Evolutionary conservation across 1,140 invertebrate species (phyloP).

Genomic region (Drosophila ogumai): DNA sequence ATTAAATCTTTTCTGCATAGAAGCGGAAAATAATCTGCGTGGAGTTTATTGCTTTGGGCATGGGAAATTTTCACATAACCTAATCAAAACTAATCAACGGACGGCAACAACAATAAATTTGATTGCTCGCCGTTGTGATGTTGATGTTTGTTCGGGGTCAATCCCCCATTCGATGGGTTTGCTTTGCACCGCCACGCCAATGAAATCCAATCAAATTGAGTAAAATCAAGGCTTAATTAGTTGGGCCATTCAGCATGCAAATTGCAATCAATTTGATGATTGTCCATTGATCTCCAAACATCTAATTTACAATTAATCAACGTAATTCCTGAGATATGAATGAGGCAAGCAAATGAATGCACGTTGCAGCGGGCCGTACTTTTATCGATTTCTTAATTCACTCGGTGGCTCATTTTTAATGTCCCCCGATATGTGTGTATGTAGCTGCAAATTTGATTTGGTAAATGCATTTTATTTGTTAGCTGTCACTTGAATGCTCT

Average conservation of each 20-base stretch:
- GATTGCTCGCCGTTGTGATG: constrained; percentile 20
- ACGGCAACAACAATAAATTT: constrained; percentile 26
- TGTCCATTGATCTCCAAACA: constrained; percentile 53
- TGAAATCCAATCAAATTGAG: constrained; percentile 47
- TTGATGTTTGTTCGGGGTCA: constrained; percentile 51
- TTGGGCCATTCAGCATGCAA: constrained; percentile 42
- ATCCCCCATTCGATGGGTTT: constrained; percentile 19
- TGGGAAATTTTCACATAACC: constrained; percentile 43
- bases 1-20: background rate
- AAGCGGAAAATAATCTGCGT: constrained; percentile 5
- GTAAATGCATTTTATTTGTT: constrained; percentile 78
- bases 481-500: constrained; percentile 51
- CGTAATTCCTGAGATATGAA: constrained; percentile 24
- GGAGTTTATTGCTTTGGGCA: constrained; percentile 5
- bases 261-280: constrained; percentile 49
- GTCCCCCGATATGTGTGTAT: background rate
- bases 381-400: constrained; percentile 61
- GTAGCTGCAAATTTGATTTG: constrained; percentile 53
- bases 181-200: background rate
- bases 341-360: constrained; percentile 1
- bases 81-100: constrained; percentile 67
- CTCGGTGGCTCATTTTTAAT: constrained; percentile 20
- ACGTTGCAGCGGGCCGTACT: background rate
- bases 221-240: constrained; percentile 58
- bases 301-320: constrained; percentile 56